A percentile compares a stretch with the other conserved stretches of the same genome.
Conservation (phyloP, 2,797 vertebrate species). For the Muscicapa comitata region DNA sequence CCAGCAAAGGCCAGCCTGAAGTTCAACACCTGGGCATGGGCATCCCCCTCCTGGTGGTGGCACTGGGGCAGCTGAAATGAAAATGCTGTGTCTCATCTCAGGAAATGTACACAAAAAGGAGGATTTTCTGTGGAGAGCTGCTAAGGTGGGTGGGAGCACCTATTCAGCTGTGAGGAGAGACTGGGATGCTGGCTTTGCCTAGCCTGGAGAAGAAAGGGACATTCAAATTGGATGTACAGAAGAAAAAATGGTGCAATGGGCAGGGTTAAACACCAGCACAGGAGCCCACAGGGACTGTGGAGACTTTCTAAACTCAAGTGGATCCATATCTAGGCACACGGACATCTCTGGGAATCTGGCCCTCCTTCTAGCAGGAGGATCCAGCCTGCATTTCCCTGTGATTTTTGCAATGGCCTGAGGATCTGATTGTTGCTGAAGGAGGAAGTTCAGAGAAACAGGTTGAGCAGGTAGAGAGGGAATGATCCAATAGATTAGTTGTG, state of each 20-base stretch:
- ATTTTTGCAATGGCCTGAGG: fast-evolving
- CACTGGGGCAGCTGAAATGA: background rate
- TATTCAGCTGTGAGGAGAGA: background rate
- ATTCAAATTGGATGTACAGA: too few relatives aligned
- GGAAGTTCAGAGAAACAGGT: background rate
- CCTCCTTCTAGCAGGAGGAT: background rate
- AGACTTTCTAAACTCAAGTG: background rate
- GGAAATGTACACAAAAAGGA: background rate
- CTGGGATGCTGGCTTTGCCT: background rate
- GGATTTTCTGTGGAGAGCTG: background rate
- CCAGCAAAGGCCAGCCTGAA: background rate
- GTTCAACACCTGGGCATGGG: background rate
- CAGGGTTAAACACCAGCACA: background rate
- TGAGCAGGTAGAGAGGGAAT: background rate
- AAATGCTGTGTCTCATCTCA: fast-evolving
- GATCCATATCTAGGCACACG: background rate
- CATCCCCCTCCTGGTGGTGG: background rate
- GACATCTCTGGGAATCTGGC: background rate
- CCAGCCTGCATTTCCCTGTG: background rate
- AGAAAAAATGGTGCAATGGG: fast-evolving
- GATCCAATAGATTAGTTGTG: fast-evolving
- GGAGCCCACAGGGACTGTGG: background rate
- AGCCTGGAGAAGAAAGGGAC: background rate
- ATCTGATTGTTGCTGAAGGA: background rate
- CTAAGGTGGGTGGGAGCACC: background rate